Evolutionary conservation across 2,113 vertebrate species (phyloP), one percentile per base, ranked within the genome.

Genomic region (Vulpes vulpes): DNA sequence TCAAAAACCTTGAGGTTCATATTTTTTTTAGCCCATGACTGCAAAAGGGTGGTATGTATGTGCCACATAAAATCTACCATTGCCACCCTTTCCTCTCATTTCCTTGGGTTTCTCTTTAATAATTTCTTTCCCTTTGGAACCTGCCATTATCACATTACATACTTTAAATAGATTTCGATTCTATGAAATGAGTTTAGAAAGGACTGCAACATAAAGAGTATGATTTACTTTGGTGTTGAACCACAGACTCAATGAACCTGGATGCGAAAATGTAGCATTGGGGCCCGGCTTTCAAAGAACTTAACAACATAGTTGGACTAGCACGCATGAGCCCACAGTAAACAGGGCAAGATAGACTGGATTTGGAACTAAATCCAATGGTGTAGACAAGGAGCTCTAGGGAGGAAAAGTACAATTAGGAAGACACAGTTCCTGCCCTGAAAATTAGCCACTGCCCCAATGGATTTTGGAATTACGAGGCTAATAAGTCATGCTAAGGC

Each of bases 371-470:
- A 73, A 96, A 96, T 87, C 73, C 65, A 89, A 20, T 74, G 38
- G 38, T 57, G 85, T 59, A 93, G 91, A 93, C 78, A 76, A 35
- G 30, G 78, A 91, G 4, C 89, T 94, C 97, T 35, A 17, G 93
- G 93, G 95, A 95, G 71, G n/a, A 67, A 81, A 95, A 93, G 32
- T 55, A 82, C 51, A 5, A 89, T 98, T 95, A 98, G 89, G 96
- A 96, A 93, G 96, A 97, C 65, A 94, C 95, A 97, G 93, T 80
- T 88, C 69, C 69, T 97, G 86, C 93, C 95, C 89, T 91, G 96
- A 94, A 97, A 98, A 98, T 98, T 82, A 91, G 94, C 95, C 92
- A 38, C 79, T 83, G 82, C 95, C 97, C 89, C 97, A 78, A 2
- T 62, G 96, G 96, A 83, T 86, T 97, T 96, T 92, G 85, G 78